A percentile compares a stretch with the other conserved stretches of the same genome.
Conservation (phyloP, 2,797 vertebrate genomes). For the Enteromius mattozi region DNA sequence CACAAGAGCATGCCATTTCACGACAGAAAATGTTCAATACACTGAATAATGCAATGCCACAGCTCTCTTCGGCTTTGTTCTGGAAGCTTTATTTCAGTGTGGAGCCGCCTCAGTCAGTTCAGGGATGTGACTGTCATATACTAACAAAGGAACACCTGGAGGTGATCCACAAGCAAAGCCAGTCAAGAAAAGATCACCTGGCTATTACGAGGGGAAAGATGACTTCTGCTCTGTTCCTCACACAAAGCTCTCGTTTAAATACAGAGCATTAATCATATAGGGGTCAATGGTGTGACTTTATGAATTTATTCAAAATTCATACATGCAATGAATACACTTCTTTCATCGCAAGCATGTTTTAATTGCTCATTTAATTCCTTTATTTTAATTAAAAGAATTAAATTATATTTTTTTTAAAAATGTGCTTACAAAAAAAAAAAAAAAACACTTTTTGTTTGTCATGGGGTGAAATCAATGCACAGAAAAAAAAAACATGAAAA, state of each 20-base stretch:
- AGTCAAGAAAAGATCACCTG: conserved; percentile 33
- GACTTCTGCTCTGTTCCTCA: neutral
- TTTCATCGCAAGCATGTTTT: neutral
- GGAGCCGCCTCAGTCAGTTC: conserved; percentile 60
- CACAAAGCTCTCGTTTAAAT: neutral
- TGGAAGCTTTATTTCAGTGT: conserved; percentile 58
- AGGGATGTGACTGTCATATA: conserved; percentile 59
- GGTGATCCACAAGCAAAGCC: conserved; percentile 43
- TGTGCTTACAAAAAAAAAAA: no score
- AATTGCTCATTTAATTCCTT: neutral
- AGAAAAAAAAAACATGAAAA: no score
- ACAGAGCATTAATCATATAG: neutral
- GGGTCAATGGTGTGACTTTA: neutral
- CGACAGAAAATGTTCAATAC: conserved; percentile 55
- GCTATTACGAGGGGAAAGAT: neutral
- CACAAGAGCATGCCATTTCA: conserved; percentile 54
- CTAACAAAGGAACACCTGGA: conserved; percentile 62
- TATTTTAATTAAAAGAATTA: neutral
- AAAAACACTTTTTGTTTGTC: no score
- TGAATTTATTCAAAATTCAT: neutral
- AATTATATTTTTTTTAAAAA: neutral
- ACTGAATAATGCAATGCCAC: conserved; percentile 58
- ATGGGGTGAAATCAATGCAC: no score
- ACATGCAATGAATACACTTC: neutral
- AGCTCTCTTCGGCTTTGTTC: conserved; percentile 59